Base-by-base conservation (phyloP, 1,140 invertebrate species). In the Drosophila varians region DNA sequence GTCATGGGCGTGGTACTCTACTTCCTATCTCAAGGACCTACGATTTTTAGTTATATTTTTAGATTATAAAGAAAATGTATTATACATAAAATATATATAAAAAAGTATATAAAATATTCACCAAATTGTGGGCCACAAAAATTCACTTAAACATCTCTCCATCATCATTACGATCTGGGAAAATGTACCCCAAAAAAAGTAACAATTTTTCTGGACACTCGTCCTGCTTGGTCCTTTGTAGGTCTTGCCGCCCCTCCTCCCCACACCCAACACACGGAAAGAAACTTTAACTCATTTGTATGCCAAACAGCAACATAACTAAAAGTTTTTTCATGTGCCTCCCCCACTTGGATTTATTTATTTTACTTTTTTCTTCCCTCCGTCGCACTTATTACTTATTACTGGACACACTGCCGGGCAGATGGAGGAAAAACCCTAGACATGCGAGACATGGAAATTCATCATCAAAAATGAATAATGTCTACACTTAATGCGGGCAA, bases 381-480 rank as follows among this genome's bases (percentile, higher is more conserved):
- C 14, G 82, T 60, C 61, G 82, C 82, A 86, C 82, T 86, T 86
- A 86, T 87, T 86, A 86, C 82, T 87, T 86, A 87, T 86, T 86
- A 86, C 82, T 74, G 73, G 69, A 87, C 73, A 77, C 64, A 77
- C 58, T 38, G 68, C 46, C 28, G 34, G 25, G 25, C 16, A 14
- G 34, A 2, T 8, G 11, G 40, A 61, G 53, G 57, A 69, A 78
- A 74, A 79, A 65, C 80, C 73, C 76, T 76, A 80, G 82, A 86
- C 82, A 86, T 87, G 82, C 84, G 82, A 86, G 82, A 86, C 82
- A 87, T 87, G 82, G 82, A 87, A 87, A 87, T 88, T 88, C 83
- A 88, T 88, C 83, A 88, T 88, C 83, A 88, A 88, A 88, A 88
- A 88, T 88, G 83, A 88, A 89, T 88, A 88, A 88, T 88, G 83